Evolutionary conservation across 2,113 vertebrate genomes (phyloP).

Genomic region (Donacobius atricapilla): DNA sequence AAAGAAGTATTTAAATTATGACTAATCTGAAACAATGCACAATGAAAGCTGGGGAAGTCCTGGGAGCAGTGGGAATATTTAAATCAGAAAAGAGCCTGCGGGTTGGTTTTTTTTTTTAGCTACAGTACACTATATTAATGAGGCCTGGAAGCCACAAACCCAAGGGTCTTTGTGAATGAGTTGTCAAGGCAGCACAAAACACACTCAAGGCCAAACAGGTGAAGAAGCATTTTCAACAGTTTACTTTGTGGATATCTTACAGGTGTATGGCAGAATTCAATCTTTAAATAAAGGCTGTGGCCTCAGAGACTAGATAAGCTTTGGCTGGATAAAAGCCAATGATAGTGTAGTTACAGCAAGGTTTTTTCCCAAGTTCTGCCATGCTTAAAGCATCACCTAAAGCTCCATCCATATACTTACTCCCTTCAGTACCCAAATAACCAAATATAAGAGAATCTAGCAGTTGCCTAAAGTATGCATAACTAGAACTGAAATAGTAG

Average conservation of each 20-base stretch:
- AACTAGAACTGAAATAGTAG: conserved; percentile 32
- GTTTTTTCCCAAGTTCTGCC: not conserved
- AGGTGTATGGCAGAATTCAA: not conserved
- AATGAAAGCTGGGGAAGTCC: not conserved
- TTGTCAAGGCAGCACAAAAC: not conserved
- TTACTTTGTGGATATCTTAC: not conserved
- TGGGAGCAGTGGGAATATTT: conserved; percentile 14
- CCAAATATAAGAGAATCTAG: not conserved
- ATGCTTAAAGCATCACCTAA: not conserved
- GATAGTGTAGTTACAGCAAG: not conserved
- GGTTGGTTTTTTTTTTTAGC: not conserved
- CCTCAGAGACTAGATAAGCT: not conserved
- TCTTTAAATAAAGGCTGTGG: not conserved
- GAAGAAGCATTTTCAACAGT: not conserved
- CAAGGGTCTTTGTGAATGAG: not conserved
- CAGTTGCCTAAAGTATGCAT: conserved; percentile 43
- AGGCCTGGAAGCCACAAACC: conserved; percentile 5
- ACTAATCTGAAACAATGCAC: conserved; percentile 11
- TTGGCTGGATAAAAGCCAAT: not conserved
- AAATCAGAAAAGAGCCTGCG: not conserved
- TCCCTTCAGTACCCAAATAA: not conserved
- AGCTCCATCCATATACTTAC: not conserved
- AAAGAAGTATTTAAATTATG: conserved; percentile 3
- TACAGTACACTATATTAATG: conserved; percentile 5
- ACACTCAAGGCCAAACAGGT: not conserved